Base-by-base conservation (phyloP, 2,888 invertebrate genomes). In the Rhamnusium bicolor region DNA sequence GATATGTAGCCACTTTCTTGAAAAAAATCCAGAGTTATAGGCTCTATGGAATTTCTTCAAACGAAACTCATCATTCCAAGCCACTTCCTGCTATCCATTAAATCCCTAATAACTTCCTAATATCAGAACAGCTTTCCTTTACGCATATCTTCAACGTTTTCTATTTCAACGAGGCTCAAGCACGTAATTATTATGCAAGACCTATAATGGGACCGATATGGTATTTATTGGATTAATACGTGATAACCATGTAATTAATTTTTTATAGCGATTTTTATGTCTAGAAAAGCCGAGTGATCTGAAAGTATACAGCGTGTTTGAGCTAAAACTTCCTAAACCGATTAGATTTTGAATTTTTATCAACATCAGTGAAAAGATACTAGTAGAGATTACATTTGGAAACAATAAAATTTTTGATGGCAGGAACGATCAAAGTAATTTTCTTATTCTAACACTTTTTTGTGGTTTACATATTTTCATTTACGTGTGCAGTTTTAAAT, bases 81-180 rank as follows among this genome's bases (percentile, higher is more conserved):
- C 49, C 24, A 51, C 63, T 63, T 53, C 51, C 53, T 16, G 53
- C 65, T 65, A 65, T 53, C 65, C 65, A n/a, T 53, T 65, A 65
- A 65, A 65, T 32, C 65, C 65, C 65, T 65, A 65, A 65, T 65
- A 65, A 65, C 40, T 65, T 53, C 53, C 65, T 65, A 65, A 65
- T 65, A 65, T 65, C 65, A 27, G 65, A 24, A 65, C 65, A 65
- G 65, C 65, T 53, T 53, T 53, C 53, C 65, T 65, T 54, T 65
- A 65, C 65, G 65, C 16, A 18, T 32, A 53, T 53, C 65, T 65
- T 65, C 65, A 49, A 19, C 65, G 32, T 40, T 65, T 65, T 65
- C 65, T 53, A 65, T 65, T 53, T 53, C 65, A 29, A 32, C 29
- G n/a, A 21, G 18, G 65, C 65, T 65, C 65, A 65, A 53, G 19